Conservation (phyloP, 2,888 invertebrate genomes). For the Trilocha varians region DNA sequence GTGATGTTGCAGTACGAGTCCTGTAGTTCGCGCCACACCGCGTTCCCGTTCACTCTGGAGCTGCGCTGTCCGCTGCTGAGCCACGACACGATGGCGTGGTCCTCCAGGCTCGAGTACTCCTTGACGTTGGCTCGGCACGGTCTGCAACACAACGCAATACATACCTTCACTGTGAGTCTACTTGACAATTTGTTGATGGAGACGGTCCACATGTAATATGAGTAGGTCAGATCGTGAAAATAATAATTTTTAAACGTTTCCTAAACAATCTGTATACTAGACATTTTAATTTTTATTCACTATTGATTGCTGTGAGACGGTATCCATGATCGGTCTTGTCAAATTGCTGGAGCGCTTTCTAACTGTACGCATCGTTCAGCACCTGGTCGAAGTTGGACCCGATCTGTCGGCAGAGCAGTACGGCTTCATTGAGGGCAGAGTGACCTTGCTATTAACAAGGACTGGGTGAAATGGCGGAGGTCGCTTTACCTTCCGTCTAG, state of each 20-base stretch:
- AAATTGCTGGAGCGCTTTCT: too few relatives aligned
- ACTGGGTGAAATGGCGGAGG: too few relatives aligned
- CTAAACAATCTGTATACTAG: not conserved
- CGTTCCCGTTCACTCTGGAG: conserved; percentile 49
- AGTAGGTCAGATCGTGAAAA: not conserved
- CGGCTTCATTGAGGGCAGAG: too few relatives aligned
- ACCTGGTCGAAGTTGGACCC: too few relatives aligned
- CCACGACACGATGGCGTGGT: conserved; percentile 51
- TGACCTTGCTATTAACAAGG: too few relatives aligned
- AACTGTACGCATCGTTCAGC: too few relatives aligned
- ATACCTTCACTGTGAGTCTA: conserved; percentile 1
- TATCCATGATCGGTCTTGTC: too few relatives aligned
- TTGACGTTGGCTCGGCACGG: conserved; percentile 1
- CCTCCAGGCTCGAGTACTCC: conserved; percentile 45
- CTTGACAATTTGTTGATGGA: conserved; percentile 1
- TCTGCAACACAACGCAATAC: conserved; percentile 6
- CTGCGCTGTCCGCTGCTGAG: conserved; percentile 30
- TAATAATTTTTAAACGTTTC: not conserved
- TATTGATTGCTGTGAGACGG: too few relatives aligned
- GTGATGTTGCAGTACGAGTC: conserved; percentile 20
- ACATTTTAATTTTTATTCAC: not conserved
- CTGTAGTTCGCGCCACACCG: conserved; percentile 44
- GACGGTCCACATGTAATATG: conserved; percentile 2
- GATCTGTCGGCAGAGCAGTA: too few relatives aligned
- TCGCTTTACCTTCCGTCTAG: too few relatives aligned